These are phyloP conservation scores for Melanostigma gelatinosum DNA, from an alignment of 2,113 vertebrate species.

Conservation along the genomic window DNA sequence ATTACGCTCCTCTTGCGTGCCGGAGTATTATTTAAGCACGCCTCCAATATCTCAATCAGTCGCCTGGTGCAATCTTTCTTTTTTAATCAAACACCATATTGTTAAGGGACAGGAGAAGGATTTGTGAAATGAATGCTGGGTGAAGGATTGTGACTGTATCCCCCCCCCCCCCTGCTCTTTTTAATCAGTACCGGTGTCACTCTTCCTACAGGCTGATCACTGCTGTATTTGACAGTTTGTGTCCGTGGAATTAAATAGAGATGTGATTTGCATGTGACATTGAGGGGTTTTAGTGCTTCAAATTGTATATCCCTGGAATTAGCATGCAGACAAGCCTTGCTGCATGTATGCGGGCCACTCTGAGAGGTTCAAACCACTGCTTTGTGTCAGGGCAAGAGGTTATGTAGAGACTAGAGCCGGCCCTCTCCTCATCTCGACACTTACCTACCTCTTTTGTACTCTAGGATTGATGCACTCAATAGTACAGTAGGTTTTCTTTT, in stretches of 20 bases:
- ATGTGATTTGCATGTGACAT: slow-evolving; percentile 81
- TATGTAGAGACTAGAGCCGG: slow-evolving; percentile 77
- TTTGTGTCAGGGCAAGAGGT: slow-evolving; percentile 76
- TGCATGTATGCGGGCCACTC: slow-evolving; percentile 60
- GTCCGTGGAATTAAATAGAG: slow-evolving; percentile 78
- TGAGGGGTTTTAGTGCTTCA: slow-evolving; percentile 71
- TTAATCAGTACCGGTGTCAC: slow-evolving; percentile 74
- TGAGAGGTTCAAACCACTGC: slow-evolving; percentile 74
- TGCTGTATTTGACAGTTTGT: slow-evolving; percentile 73
- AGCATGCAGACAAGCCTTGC: slow-evolving; percentile 72
- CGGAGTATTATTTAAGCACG: slow-evolving; percentile 42
- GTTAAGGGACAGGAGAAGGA: slow-evolving; percentile 22
- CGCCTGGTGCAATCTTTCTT: slow-evolving; percentile 12
- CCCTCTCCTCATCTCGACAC: slow-evolving; percentile 76
- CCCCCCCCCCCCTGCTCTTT: slow-evolving; percentile 22
- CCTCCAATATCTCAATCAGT: slow-evolving; percentile 44
- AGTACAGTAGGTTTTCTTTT: slow-evolving; percentile 77
- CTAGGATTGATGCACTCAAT: slow-evolving; percentile 76
- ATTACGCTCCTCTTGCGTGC: slow-evolving; percentile 31
- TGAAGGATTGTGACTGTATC: slow-evolving; percentile 34
- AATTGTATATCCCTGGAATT: slow-evolving; percentile 69
- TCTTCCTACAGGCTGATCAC: slow-evolving; percentile 67
- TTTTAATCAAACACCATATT: slow-evolving; percentile 66
- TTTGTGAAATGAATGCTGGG: slow-evolving; percentile 44
- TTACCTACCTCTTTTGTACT: slow-evolving; percentile 77